Conservation (phyloP, 2,888 invertebrate genomes). For the Chelonus formosanus region DNA sequence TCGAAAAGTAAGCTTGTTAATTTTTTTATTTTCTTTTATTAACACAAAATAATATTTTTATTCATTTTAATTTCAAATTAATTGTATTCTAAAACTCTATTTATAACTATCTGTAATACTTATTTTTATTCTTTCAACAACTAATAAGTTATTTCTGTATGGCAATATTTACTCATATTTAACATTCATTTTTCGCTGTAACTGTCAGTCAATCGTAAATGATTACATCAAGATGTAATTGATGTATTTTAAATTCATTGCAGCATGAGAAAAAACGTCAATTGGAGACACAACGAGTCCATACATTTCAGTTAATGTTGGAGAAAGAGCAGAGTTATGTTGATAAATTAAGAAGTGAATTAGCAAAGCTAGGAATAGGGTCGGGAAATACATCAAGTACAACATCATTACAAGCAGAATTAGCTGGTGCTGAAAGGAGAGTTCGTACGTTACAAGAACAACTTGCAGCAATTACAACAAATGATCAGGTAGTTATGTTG, state of each 20-base stretch:
- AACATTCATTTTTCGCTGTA: background rate
- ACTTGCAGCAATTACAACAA: conserved; percentile 61
- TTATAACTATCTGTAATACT: too few species aligned
- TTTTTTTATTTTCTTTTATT: conserved; percentile 18
- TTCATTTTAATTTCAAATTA: too few species aligned
- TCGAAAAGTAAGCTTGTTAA: conserved; percentile 31
- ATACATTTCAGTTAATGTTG: conserved; percentile 88
- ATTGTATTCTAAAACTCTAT: too few species aligned
- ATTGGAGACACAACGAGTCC: conserved; percentile 82
- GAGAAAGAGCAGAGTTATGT: conserved; percentile 86
- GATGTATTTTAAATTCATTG: conserved; percentile 45
- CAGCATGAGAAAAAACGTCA: conserved; percentile 88
- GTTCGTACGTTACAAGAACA: conserved; percentile 71
- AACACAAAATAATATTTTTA: too few species aligned
- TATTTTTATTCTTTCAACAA: background rate
- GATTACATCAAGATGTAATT: too few species aligned
- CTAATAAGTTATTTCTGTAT: background rate
- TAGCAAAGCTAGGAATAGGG: conserved; percentile 66
- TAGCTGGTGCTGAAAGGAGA: conserved; percentile 71
- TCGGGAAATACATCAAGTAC: conserved; percentile 61
- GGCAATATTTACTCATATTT: background rate
- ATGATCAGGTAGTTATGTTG: conserved; percentile 52
- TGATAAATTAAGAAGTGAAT: conserved; percentile 78
- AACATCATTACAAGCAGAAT: conserved; percentile 65
- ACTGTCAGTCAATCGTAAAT: too few species aligned